Conservation (phyloP, 2,797 vertebrate genomes). For the Rhinophrynus dorsalis region DNA sequence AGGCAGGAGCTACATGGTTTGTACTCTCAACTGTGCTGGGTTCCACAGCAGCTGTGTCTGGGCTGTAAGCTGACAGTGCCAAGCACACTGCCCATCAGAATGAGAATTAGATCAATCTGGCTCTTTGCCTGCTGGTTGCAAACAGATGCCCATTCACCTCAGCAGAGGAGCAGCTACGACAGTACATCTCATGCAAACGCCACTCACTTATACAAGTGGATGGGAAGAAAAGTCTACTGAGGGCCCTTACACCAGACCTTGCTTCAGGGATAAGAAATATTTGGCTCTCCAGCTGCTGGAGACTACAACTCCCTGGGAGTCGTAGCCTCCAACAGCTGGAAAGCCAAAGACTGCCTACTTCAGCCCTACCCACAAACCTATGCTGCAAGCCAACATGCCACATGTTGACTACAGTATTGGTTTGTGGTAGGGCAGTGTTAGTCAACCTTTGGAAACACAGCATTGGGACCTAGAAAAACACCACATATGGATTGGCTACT, state of each 20-base stretch:
- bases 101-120: conserved; percentile 1
- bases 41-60: neutral
- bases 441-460: too few relatives aligned
- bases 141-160: neutral
- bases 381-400: neutral
- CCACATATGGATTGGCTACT: too few relatives aligned
- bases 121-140: neutral
- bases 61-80: neutral
- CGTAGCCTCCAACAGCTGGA: too few relatives aligned
- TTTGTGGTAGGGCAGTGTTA: neutral
- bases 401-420: neutral
- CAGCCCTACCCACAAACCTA: neutral
- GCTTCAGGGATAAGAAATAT: too few relatives aligned
- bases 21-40: neutral
- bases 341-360: too few relatives aligned
- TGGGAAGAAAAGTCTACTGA: neutral
- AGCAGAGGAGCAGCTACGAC: neutral
- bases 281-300: too few relatives aligned
- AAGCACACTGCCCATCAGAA: neutral
- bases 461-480: too few relatives aligned
- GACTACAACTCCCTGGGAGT: too few relatives aligned
- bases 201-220: neutral
- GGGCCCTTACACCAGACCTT: neutral
- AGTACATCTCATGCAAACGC: neutral
- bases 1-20: neutral